Percentiles rank a stretch among this genome's conserved stretches.
Conservation (phyloP, 2,888 invertebrate species). For the Brassicogethes aeneus region DNA sequence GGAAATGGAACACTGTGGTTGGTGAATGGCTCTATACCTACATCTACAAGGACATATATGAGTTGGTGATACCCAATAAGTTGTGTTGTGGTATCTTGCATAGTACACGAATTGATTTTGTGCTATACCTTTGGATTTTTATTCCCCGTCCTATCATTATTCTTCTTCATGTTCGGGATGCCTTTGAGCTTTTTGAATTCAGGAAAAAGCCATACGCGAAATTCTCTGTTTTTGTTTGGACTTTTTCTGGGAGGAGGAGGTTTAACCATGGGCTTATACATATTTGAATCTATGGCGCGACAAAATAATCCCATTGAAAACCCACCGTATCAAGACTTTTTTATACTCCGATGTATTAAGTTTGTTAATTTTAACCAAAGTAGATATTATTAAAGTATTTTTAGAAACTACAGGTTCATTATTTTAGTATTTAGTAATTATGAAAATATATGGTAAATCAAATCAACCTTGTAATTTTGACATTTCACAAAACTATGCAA, state of each 20-base stretch:
- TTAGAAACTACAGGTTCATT: no score
- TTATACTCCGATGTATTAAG: no score
- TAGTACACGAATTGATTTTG: conserved; percentile 83
- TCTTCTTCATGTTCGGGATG: conserved; percentile 66
- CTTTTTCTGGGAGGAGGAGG: conserved; percentile 71
- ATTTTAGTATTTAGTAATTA: no score
- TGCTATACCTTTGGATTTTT: conserved; percentile 73
- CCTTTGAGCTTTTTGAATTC: no score
- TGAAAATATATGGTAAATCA: no score
- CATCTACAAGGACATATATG: conserved; percentile 65
- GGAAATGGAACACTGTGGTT: no score
- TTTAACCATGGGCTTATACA: conserved; percentile 66
- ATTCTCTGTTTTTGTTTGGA: conserved; percentile 75
- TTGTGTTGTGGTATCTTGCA: conserved; percentile 64
- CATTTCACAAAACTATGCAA: no score
- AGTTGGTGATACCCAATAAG: conserved; percentile 40
- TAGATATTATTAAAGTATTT: no score
- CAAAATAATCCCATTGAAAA: conserved; percentile 52
- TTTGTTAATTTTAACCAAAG: no score
- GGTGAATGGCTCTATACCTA: conserved; percentile 91
- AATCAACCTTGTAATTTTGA: no score
- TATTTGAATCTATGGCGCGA: conserved; percentile 80
- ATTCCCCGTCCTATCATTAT: conserved; percentile 73
- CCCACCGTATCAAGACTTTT: conserved; percentile 14
- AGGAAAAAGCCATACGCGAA: conserved; percentile 46